phyloP scores from a whole-genome alignment of 1,140 invertebrate genomes.

The Cyphomyrmex costatus region DNA sequence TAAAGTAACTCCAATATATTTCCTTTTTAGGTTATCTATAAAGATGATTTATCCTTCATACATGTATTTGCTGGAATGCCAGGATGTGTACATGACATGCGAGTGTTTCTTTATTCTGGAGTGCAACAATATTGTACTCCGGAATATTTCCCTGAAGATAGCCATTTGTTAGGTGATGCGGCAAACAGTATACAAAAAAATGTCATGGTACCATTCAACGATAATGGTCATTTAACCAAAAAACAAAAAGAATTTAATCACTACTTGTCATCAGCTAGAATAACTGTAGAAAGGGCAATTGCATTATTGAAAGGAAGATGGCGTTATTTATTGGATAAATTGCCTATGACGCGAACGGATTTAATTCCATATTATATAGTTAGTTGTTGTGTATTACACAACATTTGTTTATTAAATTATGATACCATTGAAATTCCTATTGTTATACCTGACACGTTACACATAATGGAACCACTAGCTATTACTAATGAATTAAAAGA shows the following conservation, averaged over 20 bases:
- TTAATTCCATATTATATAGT: conserved; percentile 21
- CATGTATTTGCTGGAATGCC: conserved; percentile 1
- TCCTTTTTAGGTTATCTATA: conserved; percentile 12
- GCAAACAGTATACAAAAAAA: neutral
- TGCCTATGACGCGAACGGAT: conserved; percentile 5
- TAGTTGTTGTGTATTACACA: neutral
- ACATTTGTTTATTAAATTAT: neutral
- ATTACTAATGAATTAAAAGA: neutral
- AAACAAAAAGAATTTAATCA: neutral
- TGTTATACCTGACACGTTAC: neutral
- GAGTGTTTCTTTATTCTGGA: conserved; percentile 17
- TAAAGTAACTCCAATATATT: too few species aligned
- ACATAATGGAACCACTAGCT: conserved; percentile 11
- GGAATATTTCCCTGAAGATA: neutral
- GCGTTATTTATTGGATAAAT: conserved; percentile 36
- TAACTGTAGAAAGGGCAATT: conserved; percentile 14
- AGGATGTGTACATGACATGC: conserved; percentile 25
- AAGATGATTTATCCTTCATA: conserved; percentile 28
- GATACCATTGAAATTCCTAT: neutral
- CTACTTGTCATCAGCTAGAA: neutral
- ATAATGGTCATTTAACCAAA: neutral
- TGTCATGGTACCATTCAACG: neutral
- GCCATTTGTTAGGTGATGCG: neutral
- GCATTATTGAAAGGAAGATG: conserved; percentile 30
- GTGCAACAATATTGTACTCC: conserved; percentile 28